A percentile compares a stretch with the other conserved stretches of the same genome.
Conservation (phyloP, 1,140 invertebrate species). For the Eumeta japonica region DNA sequence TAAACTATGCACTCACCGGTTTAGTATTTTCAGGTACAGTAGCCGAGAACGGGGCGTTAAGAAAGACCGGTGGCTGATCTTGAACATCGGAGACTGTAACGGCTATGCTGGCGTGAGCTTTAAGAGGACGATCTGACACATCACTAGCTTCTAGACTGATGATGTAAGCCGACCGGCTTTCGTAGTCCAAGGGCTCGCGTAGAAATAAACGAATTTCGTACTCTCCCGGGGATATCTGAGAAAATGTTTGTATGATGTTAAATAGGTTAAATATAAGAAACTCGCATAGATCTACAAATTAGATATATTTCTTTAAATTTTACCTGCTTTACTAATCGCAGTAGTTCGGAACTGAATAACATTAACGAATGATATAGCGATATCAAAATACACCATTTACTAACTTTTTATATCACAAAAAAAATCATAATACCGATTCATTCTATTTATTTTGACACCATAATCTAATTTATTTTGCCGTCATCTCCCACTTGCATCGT, state of each 20-base stretch:
- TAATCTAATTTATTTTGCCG: too few relatives aligned
- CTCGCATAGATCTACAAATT: not conserved
- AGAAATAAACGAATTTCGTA: constrained; percentile 69
- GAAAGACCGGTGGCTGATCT: constrained; percentile 77
- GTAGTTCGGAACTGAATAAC: too few relatives aligned
- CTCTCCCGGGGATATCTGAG: constrained; percentile 65
- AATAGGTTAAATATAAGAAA: not conserved
- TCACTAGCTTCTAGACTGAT: constrained; percentile 69
- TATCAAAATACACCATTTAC: too few relatives aligned
- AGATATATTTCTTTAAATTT: too few relatives aligned
- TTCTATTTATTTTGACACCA: not conserved
- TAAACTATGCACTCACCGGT: constrained; percentile 38
- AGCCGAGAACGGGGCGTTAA: constrained; percentile 76
- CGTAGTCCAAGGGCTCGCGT: constrained; percentile 68
- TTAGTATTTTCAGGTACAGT: constrained; percentile 72
- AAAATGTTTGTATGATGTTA: constrained; percentile 6
- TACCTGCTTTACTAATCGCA: too few relatives aligned
- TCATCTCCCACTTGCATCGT: too few relatives aligned
- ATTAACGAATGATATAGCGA: too few relatives aligned
- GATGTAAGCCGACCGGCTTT: constrained; percentile 70
- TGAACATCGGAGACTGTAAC: constrained; percentile 76
- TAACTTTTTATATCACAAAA: too few relatives aligned
- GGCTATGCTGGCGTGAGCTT: constrained; percentile 68
- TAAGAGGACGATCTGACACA: constrained; percentile 61
- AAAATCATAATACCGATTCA: not conserved